Percentiles rank a stretch among this genome's conserved stretches.
phyloP scores from a whole-genome alignment of 2,888 invertebrate genomes.

The Hypolimnas misippus region DNA sequence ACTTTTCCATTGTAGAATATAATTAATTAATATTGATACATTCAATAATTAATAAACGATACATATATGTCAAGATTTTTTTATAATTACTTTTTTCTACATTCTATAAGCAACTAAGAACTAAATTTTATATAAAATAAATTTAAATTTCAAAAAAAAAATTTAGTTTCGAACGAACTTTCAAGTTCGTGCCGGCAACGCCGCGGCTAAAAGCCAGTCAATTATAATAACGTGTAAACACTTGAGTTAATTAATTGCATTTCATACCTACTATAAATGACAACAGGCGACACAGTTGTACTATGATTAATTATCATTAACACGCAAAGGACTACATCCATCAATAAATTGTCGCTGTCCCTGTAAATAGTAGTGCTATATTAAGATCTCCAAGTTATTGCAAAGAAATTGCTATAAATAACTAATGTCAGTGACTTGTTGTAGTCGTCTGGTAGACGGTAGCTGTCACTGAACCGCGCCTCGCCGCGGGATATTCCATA shows the following conservation, averaged over 20 bases:
- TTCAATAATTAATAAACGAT: too few species aligned
- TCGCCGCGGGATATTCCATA: conserved; percentile 40
- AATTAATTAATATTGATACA: too few species aligned
- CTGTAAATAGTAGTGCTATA: conserved; percentile 68
- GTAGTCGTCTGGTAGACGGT: conserved; percentile 48
- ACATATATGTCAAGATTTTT: too few species aligned
- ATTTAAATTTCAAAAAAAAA: neutral
- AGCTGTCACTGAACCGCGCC: conserved; percentile 50
- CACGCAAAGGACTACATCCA: conserved; percentile 55
- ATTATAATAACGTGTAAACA: conserved; percentile 18
- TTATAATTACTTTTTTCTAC: too few species aligned
- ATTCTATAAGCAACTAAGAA: too few species aligned
- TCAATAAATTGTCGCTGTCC: conserved; percentile 73
- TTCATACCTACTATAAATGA: conserved; percentile 22
- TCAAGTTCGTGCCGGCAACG: neutral
- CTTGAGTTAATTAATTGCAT: conserved; percentile 16
- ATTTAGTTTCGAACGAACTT: neutral
- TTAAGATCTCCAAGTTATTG: conserved; percentile 59
- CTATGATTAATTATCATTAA: conserved; percentile 72
- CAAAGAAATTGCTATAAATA: conserved; percentile 63
- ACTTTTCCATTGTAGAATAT: too few species aligned
- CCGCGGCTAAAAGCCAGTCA: conserved; percentile 1
- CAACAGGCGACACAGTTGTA: conserved; percentile 61
- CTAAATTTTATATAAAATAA: too few species aligned
- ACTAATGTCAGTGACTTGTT: conserved; percentile 64